phyloP scores from a whole-genome alignment of 2,888 invertebrate species.

The Cosmorhoe ocellata region DNA sequence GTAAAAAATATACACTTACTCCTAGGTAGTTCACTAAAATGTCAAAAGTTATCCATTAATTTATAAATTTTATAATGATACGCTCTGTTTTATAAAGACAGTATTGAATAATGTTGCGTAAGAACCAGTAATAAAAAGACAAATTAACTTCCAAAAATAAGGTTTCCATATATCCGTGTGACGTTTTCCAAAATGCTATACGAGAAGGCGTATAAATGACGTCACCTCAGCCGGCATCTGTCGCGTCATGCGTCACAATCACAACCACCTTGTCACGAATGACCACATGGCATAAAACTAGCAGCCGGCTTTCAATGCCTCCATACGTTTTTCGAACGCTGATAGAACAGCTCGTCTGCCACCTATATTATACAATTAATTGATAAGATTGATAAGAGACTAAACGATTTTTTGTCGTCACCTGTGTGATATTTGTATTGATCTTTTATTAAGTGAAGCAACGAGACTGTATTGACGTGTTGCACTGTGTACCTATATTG shows the following conservation, averaged over 20 bases:
- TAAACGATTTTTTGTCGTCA: constrained; percentile 52
- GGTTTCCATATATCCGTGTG: constrained; percentile 20
- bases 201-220: constrained; percentile 13
- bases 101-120: constrained; percentile 9
- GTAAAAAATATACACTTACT: too few species aligned
- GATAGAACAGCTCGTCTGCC: constrained; percentile 37
- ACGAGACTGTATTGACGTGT: constrained; percentile 21
- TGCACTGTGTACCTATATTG: constrained; percentile 13
- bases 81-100: neutral
- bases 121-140: constrained; percentile 13
- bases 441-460: constrained; percentile 17
- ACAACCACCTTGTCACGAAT: constrained; percentile 42
- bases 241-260: constrained; percentile 36
- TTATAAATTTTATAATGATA: neutral
- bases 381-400: constrained; percentile 53
- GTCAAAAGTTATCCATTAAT: neutral
- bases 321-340: constrained; percentile 58
- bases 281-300: constrained; percentile 43
- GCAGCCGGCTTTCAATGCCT: constrained; percentile 45
- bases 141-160: constrained; percentile 12
- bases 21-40: neutral
- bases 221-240: constrained; percentile 24
- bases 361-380: constrained; percentile 56
- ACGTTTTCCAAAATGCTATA: constrained; percentile 22
- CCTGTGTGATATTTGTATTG: constrained; percentile 9